Conservation (phyloP, 1,140 invertebrate species). For the Nymphalis io region DNA sequence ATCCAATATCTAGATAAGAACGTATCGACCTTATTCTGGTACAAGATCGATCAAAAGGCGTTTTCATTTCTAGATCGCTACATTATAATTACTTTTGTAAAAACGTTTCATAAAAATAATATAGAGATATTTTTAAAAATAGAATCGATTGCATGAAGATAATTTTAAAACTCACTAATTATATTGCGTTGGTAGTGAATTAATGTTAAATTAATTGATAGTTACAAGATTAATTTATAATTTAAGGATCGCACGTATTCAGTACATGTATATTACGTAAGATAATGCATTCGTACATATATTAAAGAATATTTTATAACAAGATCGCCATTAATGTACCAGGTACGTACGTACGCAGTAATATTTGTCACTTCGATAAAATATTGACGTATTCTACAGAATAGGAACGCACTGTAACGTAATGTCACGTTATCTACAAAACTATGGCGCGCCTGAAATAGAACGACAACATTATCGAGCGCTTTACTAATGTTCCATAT, state of each 20-base stretch:
- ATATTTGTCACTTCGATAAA: background rate
- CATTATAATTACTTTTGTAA: background rate
- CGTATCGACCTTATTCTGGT: slow-evolving; percentile 36
- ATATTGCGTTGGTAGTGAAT: background rate
- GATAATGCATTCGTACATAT: too few relatives aligned
- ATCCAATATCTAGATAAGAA: slow-evolving; percentile 41
- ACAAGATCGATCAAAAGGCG: slow-evolving; percentile 12
- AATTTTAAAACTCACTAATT: background rate
- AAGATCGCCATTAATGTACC: too few relatives aligned
- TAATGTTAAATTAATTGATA: background rate
- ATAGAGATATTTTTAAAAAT: background rate
- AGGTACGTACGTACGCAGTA: too few relatives aligned
- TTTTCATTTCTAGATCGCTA: slow-evolving; percentile 16
- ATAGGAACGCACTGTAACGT: slow-evolving; percentile 27
- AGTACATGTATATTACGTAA: too few relatives aligned
- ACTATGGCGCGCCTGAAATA: slow-evolving; percentile 32
- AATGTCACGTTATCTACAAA: slow-evolving; percentile 36
- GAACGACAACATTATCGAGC: slow-evolving; percentile 24
- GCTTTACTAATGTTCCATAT: slow-evolving; percentile 13
- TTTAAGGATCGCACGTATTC: too few relatives aligned
- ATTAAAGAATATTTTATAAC: too few relatives aligned
- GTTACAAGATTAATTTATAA: background rate
- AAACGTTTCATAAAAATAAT: background rate
- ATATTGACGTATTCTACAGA: slow-evolving; percentile 13
- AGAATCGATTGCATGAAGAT: background rate